Base-by-base conservation (phyloP, 2,113 vertebrate species). In the Brachyhypopomus occidentalis region DNA sequence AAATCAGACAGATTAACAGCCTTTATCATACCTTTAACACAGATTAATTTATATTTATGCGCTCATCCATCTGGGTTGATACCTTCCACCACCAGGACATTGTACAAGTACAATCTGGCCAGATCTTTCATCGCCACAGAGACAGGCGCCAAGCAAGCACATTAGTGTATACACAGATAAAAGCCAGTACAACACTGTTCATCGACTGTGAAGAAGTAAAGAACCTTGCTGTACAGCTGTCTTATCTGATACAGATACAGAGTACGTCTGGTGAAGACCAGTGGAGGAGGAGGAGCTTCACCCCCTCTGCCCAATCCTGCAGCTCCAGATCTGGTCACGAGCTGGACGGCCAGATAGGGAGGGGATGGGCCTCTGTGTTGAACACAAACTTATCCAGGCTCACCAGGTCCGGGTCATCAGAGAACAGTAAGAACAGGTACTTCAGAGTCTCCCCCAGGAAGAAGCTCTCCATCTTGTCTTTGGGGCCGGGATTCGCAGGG, bases 391-490 rank as follows among this genome's bases (percentile, higher is more conserved):
- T 89, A 91, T 99, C 97, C 34, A 98, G 92, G 84, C 93, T 95
- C 86, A 99, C 92, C 78, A 96, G 90, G 72, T 95, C 91, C 2
- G 72, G 70, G 64, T 98, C 94, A 0, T 99, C 95, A 0, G 96
- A 97, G 86, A 99, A 99, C 16, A 99, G 94, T 86, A 99, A 91
- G 72, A 93, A 99, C 48, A 99, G 86, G 89, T 99, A 99, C 85
- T 99, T 99, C 23, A 99, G 94, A 0, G 98, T 99, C 90, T 99
- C 98, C 0, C 97, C 96, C 25, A 98, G 93, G 85, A 99, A 99
- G 90, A 99, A 99, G 80, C 97, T 99, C 91, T 99, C 98, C 98
- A 99, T 99, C 90, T 98, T 99, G 92, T 99, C 97, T 77, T 95
- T 89, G 45, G 96, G 96, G 62, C 93, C 93, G 0, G 96, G 96